phyloP scores from a whole-genome alignment of 2,113 vertebrate species.

The Xiphias gladius region DNA sequence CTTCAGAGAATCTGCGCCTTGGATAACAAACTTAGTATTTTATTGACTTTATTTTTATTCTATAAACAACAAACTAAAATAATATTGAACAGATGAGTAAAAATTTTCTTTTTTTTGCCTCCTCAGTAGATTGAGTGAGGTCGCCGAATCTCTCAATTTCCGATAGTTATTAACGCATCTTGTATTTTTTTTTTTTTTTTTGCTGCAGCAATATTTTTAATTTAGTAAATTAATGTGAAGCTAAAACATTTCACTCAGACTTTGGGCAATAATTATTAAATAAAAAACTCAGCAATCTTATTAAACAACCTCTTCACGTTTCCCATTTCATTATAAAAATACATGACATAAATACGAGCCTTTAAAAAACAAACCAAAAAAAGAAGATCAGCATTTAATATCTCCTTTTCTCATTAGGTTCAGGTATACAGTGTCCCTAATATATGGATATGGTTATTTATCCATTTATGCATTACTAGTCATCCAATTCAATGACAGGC shows the following conservation, averaged over 20 bases:
- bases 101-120: neutral
- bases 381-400: no score
- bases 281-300: neutral
- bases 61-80: neutral
- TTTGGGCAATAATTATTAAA: neutral
- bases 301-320: neutral
- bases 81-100: neutral
- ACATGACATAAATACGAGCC: neutral
- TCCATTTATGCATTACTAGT: no score
- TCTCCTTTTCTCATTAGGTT: neutral
- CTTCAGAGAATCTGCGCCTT: neutral
- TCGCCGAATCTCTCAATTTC: fast-evolving
- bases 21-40: neutral
- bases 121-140: neutral
- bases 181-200: neutral
- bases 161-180: neutral
- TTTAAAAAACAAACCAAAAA: no score
- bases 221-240: neutral
- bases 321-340: neutral
- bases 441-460: no score
- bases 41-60: neutral
- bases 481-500: no score
- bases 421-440: neutral
- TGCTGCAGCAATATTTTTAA: neutral
- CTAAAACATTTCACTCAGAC: neutral